Evolutionary conservation across 2,888 invertebrate species (phyloP).

Genomic region (Sarcophaga rosellei): DNA sequence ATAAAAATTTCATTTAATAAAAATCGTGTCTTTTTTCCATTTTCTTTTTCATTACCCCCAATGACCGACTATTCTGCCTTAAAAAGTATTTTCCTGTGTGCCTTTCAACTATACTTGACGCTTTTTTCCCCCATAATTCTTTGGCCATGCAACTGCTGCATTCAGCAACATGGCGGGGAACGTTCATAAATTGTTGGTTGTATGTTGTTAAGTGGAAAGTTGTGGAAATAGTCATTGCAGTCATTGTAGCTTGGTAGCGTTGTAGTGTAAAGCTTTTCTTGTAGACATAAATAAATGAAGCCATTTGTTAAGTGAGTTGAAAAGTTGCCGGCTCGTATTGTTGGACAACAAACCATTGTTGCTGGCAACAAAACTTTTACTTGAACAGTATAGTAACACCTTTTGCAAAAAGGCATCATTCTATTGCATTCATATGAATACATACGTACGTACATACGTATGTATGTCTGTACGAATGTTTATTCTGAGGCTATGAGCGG

Average conservation of each 20-base stretch:
- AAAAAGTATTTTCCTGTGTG: not conserved
- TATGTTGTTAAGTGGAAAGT: not conserved
- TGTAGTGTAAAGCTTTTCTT: slow-evolving; percentile 53
- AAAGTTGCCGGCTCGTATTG: slow-evolving; percentile 59
- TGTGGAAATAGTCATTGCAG: slow-evolving; percentile 17
- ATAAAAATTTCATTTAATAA: slow-evolving; percentile 20
- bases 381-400: slow-evolving; percentile 50
- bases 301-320: slow-evolving; percentile 64
- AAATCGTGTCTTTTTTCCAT: not conserved
- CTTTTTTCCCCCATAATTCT: slow-evolving; percentile 32
- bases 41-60: slow-evolving; percentile 4
- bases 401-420: slow-evolving; percentile 18
- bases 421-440: not conserved
- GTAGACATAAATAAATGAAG: slow-evolving; percentile 67
- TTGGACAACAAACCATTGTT: slow-evolving; percentile 67
- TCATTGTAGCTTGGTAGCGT: slow-evolving; percentile 5
- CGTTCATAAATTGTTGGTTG: not conserved
- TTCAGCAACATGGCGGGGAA: not conserved
- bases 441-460: not conserved
- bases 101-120: slow-evolving; percentile 11
- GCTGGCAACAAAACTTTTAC: slow-evolving; percentile 54
- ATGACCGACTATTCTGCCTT: not conserved
- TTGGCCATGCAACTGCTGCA: not conserved
- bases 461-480: not conserved
- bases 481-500: not conserved